phyloP scores from a whole-genome alignment of 2,888 invertebrate genomes.

The Agelastica alni region DNA sequence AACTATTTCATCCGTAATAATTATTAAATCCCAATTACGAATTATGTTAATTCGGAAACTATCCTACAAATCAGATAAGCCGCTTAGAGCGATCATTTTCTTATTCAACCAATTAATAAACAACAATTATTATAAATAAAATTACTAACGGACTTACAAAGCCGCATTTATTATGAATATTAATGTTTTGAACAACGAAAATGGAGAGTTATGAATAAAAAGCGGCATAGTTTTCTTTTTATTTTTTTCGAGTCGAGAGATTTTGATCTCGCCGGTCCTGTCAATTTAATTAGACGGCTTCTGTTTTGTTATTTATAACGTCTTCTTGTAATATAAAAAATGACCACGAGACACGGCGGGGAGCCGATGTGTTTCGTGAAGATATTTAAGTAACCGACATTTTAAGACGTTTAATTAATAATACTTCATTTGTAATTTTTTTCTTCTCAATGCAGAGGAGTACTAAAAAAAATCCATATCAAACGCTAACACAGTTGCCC shows the following conservation, averaged over 20 bases:
- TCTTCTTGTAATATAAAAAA: conserved; percentile 32
- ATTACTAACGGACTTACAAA: conserved; percentile 21
- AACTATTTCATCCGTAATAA: no score
- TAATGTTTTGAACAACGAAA: conserved; percentile 33
- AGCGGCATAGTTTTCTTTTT: conserved; percentile 11
- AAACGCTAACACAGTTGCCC: no score
- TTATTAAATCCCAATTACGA: not conserved
- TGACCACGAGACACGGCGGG: conserved; percentile 27
- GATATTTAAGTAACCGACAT: not conserved
- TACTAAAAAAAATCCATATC: no score
- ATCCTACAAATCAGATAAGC: conserved; percentile 10
- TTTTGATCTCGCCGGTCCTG: conserved; percentile 40
- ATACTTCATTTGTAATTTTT: no score
- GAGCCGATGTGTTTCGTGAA: conserved; percentile 15
- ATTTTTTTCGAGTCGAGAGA: conserved; percentile 28
- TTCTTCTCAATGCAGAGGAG: no score
- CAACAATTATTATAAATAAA: conserved; percentile 33
- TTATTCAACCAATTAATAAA: conserved; percentile 27
- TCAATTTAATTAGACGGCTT: conserved; percentile 44
- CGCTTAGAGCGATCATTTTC: conserved; percentile 6
- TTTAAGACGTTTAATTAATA: conserved; percentile 7
- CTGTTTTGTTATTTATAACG: conserved; percentile 42
- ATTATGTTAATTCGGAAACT: conserved; percentile 15
- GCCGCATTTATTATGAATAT: conserved; percentile 40
- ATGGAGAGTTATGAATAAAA: conserved; percentile 21